Conservation (phyloP, 2,797 vertebrate genomes). For the Pipistrellus nathusii region DNA sequence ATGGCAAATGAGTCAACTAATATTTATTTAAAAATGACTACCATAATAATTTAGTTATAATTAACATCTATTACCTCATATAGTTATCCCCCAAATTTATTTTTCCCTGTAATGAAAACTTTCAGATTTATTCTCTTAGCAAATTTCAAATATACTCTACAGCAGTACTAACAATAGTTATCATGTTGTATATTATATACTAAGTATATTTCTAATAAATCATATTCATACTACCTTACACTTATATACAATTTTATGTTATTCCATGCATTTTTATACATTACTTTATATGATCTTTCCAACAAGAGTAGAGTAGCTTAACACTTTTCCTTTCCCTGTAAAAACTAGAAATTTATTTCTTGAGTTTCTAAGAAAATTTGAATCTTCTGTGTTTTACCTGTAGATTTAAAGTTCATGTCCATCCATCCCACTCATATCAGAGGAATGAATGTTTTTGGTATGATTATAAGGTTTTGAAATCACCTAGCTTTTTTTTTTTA, state of each 20-base stretch:
- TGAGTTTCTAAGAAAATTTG: conserved; percentile 25
- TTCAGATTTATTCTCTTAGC: background rate
- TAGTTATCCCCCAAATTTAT: background rate
- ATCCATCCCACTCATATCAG: background rate
- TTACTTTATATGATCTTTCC: background rate
- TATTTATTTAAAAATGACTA: background rate
- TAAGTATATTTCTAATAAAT: conserved; percentile 42
- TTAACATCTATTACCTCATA: background rate
- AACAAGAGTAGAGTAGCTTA: background rate
- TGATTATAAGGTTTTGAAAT: conserved; percentile 19
- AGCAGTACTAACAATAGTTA: background rate
- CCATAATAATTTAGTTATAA: background rate
- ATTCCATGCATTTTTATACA: background rate
- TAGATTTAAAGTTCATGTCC: conserved; percentile 34
- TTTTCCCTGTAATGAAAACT: conserved; percentile 1
- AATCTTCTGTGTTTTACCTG: conserved; percentile 23
- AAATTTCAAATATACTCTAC: background rate
- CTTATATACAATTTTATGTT: background rate
- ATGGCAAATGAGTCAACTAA: background rate
- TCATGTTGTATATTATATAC: background rate
- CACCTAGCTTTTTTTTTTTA: background rate
- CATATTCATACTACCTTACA: background rate
- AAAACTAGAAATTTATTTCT: conserved; percentile 42
- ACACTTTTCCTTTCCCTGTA: conserved; percentile 35
- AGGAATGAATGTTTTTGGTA: conserved; percentile 5